phyloP scores from a whole-genome alignment of 2,888 invertebrate genomes.

The Rotaria socialis region DNA sequence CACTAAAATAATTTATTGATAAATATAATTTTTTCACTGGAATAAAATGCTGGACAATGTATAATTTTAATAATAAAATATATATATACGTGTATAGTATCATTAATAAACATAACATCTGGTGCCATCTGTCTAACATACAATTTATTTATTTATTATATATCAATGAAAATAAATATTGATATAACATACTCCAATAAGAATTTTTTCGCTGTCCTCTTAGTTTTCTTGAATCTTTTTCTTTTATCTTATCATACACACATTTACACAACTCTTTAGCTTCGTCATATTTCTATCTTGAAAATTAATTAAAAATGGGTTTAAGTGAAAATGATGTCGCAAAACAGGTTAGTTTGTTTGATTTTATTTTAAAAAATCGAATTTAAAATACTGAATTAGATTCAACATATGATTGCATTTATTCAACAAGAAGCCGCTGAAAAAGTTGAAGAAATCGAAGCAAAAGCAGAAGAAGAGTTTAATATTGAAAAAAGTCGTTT shows the following conservation, averaged over 20 bases:
- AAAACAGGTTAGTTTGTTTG: background rate
- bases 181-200: background rate
- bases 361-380: too few relatives aligned
- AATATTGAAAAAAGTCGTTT: constrained; percentile 98
- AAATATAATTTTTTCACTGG: too few relatives aligned
- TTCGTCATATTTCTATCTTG: background rate
- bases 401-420: constrained; percentile 99
- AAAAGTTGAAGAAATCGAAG: constrained; percentile 99
- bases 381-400: constrained; percentile 64
- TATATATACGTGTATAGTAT: too few relatives aligned
- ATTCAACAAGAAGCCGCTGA: constrained; percentile 99
- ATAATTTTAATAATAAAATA: too few relatives aligned
- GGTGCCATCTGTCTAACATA: background rate
- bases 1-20: too few relatives aligned
- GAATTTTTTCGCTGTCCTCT: background rate
- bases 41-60: too few relatives aligned
- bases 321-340: background rate
- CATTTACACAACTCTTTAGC: background rate
- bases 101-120: background rate
- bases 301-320: background rate
- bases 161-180: too few relatives aligned
- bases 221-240: background rate
- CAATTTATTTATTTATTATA: too few relatives aligned
- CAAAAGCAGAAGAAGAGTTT: constrained; percentile 97
- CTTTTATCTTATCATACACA: constrained; percentile 5